These are phyloP conservation scores for Eudyptes chrysolophus DNA, from an alignment of 2,113 vertebrate genomes.

Conservation along the genomic window DNA sequence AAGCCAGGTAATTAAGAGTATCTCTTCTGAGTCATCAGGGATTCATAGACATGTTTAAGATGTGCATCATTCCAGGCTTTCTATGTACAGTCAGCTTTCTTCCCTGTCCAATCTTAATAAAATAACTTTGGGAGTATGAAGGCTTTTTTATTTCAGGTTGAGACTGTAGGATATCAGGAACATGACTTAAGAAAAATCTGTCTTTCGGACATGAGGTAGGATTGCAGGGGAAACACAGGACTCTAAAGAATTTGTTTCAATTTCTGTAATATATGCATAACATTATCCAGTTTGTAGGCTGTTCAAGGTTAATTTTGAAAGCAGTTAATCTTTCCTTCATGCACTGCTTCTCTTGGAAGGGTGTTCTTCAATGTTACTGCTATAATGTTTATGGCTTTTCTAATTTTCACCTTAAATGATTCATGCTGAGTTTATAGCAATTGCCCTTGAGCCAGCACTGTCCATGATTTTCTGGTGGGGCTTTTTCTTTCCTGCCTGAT, in stretches of 20 bases:
- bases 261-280: not conserved
- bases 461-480: not conserved
- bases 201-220: not conserved
- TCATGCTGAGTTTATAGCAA: not conserved
- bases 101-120: not conserved
- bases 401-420: conserved; percentile 14
- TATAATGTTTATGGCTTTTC: not conserved
- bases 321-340: not conserved
- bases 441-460: not conserved
- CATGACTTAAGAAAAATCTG: not conserved
- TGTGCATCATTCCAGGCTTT: not conserved
- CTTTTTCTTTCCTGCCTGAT: not conserved
- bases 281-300: not conserved
- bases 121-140: not conserved
- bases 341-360: not conserved
- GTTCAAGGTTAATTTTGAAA: not conserved
- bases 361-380: not conserved
- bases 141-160: not conserved
- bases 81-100: not conserved
- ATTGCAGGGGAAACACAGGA: not conserved
- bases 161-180: not conserved
- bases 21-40: not conserved
- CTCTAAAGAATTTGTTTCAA: not conserved
- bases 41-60: not conserved
- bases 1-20: not conserved